Evolutionary conservation across 2,888 invertebrate species (phyloP).

Genomic region (Xanthorhoe spadicearia): DNA sequence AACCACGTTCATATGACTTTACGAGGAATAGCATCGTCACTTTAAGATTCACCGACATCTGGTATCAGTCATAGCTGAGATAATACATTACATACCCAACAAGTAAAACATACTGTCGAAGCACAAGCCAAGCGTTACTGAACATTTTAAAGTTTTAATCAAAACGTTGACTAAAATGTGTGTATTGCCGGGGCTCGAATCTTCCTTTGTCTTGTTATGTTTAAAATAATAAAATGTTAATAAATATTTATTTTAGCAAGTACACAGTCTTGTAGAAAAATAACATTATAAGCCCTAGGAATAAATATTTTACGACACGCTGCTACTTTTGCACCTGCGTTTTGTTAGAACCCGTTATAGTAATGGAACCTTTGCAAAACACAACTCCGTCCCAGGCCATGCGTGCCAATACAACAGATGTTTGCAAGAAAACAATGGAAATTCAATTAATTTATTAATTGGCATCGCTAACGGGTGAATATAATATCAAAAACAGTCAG

Average conservation of each 20-base stretch:
- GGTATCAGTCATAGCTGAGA: no score
- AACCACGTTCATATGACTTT: no score
- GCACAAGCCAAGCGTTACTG: no score
- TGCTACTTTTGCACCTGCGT: conserved; percentile 41
- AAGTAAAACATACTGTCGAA: no score
- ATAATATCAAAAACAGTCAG: conserved; percentile 13
- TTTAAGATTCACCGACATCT: no score
- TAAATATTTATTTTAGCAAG: neutral
- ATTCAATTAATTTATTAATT: conserved; percentile 38
- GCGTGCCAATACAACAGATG: conserved; percentile 49
- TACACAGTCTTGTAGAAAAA: neutral
- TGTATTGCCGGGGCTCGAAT: no score
- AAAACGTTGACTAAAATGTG: no score
- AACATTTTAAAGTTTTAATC: no score
- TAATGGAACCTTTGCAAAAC: conserved; percentile 38
- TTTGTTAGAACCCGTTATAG: conserved; percentile 28
- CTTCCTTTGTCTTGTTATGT: no score
- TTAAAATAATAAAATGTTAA: conserved; percentile 2
- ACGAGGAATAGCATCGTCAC: no score
- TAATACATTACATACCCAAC: no score
- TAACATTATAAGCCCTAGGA: conserved; percentile 7
- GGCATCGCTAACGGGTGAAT: conserved; percentile 15
- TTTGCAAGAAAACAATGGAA: conserved; percentile 46
- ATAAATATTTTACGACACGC: conserved; percentile 32
- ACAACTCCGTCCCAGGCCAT: conserved; percentile 43